Conservation (phyloP, 2,888 invertebrate species). For the Hemaris fuciformis region DNA sequence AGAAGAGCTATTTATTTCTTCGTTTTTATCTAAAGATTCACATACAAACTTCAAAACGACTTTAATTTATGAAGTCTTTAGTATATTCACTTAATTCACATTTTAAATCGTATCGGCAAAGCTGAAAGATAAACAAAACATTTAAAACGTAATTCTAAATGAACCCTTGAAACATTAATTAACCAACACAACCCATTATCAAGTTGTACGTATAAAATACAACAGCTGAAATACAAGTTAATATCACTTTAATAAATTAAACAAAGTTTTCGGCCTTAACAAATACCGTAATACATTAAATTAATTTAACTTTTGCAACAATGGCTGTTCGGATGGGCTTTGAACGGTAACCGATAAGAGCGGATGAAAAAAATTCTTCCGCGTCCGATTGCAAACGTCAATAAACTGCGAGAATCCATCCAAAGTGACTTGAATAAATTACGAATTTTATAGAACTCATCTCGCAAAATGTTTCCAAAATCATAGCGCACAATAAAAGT, state of each 20-base stretch:
- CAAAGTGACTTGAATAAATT: conserved; percentile 38
- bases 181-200: conserved; percentile 16
- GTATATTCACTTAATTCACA: background rate
- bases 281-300: conserved; percentile 23
- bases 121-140: conserved; percentile 4
- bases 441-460: conserved; percentile 72
- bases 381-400: conserved; percentile 44
- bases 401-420: conserved; percentile 36
- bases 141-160: conserved; percentile 13
- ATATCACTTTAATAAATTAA: conserved; percentile 24
- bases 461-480: conserved; percentile 71
- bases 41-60: background rate
- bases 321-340: conserved; percentile 24
- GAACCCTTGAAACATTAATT: conserved; percentile 16
- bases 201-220: conserved; percentile 18
- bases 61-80: conserved; percentile 1
- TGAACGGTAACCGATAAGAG: conserved; percentile 24
- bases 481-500: conserved; percentile 74
- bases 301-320: conserved; percentile 22
- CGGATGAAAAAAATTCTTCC: conserved; percentile 35
- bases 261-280: conserved; percentile 18
- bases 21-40: background rate
- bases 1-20: background rate
- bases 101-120: conserved; percentile 8
- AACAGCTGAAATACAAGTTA: conserved; percentile 24